Evolutionary conservation across 2,113 vertebrate species (phyloP), one percentile per base, ranked within the genome.

Genomic region (Plestiodon gilberti): DNA sequence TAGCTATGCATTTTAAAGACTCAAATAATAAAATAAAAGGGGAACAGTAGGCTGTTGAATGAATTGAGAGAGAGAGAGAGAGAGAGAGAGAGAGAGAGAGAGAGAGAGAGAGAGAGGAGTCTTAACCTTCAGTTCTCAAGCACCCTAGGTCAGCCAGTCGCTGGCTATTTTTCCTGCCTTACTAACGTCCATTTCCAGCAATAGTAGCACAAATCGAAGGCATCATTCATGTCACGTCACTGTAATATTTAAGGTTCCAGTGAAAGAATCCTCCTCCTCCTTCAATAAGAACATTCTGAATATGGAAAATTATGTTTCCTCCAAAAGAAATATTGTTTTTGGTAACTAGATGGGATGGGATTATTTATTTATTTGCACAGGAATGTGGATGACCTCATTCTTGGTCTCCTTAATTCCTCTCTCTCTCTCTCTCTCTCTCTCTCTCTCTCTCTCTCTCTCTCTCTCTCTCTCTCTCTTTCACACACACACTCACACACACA

Each of bases 121-220:
- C 94, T 96, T 93, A 94, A 87, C 89, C 93, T 95, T 95, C 95
- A 95, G 93, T 95, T 96, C 96, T 95, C 95, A 95, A 95, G 96
- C 95, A 96, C 70, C 87, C 87, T 92, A 93, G 94, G 94, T 94
- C 91, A 95, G 91, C 84, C 88, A 88, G 35, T 85, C 73, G 93
- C 91, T n/a, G n/a, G n/a, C n/a, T n/a, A n/a, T n/a, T 64, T 89
- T 90, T 81, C 86, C 87, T 86, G 92, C 89, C 93, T 69, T 75
- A 84, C 93, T 94, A 95, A 90, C 82, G 81, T 90, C 90, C 89
- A 93, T 92, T 92, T 93, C 90, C 85, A 93, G 85, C 77, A 90
- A 76, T 1, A 78, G 3, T 61, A 61, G 43, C 38, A 94, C 86
- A 92, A 90, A 89, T 90, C 91, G 70, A 67, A 30, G 76, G 88